A percentile compares a stretch with the other conserved stretches of the same genome.
phyloP scores from a whole-genome alignment of 2,113 vertebrate genomes.

The Orycteropus afer region DNA sequence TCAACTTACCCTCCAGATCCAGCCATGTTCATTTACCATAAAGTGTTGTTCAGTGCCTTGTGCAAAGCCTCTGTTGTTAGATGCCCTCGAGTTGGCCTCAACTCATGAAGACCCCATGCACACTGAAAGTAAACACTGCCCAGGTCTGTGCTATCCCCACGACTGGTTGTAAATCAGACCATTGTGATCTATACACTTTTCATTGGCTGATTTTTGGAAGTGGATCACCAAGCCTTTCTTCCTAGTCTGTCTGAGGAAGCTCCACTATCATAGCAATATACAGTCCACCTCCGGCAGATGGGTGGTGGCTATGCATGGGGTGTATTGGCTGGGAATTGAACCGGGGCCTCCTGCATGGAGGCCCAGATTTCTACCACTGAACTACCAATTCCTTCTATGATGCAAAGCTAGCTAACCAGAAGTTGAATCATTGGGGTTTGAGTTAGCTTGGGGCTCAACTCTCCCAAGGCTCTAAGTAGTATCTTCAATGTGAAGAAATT shows the following conservation, averaged over 20 bases:
- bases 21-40: background rate
- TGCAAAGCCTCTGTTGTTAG: background rate
- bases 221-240: background rate
- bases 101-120: background rate
- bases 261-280: too few relatives aligned
- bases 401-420: background rate
- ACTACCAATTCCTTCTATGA: background rate
- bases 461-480: background rate
- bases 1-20: background rate
- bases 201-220: background rate
- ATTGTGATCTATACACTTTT: background rate
- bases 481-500: background rate
- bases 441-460: background rate
- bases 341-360: background rate
- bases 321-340: background rate
- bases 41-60: background rate
- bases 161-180: background rate
- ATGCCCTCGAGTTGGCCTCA: too few relatives aligned
- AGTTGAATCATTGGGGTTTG: background rate
- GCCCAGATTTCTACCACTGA: background rate
- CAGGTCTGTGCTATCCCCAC: background rate
- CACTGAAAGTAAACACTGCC: background rate
- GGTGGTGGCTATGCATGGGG: background rate
- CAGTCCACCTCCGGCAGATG: too few relatives aligned
- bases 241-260: background rate